Evolutionary conservation across 1,140 invertebrate species (phyloP).

Genomic region (Latrodectus geometricus): DNA sequence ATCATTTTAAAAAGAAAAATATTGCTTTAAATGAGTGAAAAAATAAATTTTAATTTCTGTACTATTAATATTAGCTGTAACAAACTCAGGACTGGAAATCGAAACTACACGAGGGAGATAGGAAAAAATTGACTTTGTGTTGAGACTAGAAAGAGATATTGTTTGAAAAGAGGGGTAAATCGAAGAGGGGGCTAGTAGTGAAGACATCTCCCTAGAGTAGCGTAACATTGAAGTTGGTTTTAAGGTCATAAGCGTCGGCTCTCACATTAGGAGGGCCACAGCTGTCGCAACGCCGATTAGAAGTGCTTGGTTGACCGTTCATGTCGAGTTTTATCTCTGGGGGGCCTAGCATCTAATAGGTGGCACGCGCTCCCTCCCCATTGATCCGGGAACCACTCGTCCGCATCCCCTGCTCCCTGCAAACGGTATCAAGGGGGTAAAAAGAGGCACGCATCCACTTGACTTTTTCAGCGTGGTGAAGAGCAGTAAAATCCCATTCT

Average conservation of each 20-base stretch:
- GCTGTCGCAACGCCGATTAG: conserved; percentile 54
- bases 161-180: no score
- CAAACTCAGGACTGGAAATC: no score
- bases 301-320: conserved; percentile 56
- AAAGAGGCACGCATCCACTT: background rate
- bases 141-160: no score
- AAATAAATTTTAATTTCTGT: no score
- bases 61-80: no score
- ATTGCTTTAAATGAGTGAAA: no score
- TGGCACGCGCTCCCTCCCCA: conserved; percentile 36
- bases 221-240: conserved; percentile 45
- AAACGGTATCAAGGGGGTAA: background rate
- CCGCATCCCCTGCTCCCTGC: background rate
- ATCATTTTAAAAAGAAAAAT: no score
- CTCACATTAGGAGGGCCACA: conserved; percentile 48
- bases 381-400: conserved; percentile 12
- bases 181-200: background rate
- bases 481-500: no score
- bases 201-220: conserved; percentile 21
- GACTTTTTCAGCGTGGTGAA: background rate
- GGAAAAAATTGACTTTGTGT: no score
- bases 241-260: conserved; percentile 53
- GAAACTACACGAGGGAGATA: no score
- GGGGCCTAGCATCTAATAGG: conserved; percentile 40
- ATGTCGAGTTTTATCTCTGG: conserved; percentile 40